Percentiles rank a stretch among this genome's conserved stretches.
These are phyloP conservation scores for Leiothrix lutea DNA, from an alignment of 2,113 vertebrate species.

Conservation along the genomic window DNA sequence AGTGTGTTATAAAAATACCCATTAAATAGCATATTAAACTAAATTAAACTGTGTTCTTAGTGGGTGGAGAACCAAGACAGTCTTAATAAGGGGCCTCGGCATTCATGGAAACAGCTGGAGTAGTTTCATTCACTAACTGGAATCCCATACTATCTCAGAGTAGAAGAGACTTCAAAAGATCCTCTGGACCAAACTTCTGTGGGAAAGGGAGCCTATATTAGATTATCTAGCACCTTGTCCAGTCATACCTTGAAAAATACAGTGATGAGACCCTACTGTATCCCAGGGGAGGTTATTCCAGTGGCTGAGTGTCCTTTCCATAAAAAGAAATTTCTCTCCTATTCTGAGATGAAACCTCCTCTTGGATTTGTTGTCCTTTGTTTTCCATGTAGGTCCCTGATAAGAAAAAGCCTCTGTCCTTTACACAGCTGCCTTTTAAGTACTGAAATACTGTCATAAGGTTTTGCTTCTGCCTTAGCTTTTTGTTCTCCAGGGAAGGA, in stretches of 20 bases:
- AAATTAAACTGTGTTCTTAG: background rate
- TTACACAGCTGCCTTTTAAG: background rate
- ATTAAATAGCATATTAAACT: background rate
- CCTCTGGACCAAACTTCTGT: background rate
- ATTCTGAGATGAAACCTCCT: background rate
- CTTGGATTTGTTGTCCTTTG: background rate
- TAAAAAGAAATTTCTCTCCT: background rate
- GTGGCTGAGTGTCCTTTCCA: background rate
- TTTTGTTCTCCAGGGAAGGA: background rate
- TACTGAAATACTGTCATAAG: background rate
- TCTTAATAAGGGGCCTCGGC: background rate
- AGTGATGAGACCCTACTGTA: background rate
- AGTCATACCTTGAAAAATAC: background rate
- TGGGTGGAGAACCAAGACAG: background rate
- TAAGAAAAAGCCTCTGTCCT: background rate
- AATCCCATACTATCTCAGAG: background rate
- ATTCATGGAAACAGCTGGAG: background rate
- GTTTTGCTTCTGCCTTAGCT: background rate
- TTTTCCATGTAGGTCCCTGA: background rate
- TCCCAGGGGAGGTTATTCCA: background rate
- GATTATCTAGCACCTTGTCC: background rate
- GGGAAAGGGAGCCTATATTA: background rate
- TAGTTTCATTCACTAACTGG: background rate
- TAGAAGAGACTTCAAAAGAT: background rate
- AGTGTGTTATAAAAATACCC: background rate